Evolutionary conservation across 2,113 vertebrate genomes (phyloP).

Genomic region (Lanius collurio): DNA sequence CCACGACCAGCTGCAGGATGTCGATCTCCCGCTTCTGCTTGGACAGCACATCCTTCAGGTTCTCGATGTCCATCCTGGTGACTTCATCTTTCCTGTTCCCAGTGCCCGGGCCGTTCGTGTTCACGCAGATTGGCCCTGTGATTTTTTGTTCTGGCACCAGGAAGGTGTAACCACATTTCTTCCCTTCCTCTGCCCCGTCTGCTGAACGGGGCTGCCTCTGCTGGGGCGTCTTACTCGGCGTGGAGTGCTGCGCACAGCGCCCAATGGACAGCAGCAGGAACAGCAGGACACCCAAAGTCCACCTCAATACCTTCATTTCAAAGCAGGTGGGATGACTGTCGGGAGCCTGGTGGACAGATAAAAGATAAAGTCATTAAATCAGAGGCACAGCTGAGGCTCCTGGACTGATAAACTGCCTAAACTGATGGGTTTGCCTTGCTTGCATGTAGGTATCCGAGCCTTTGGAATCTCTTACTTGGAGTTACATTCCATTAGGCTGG

Average conservation of each 20-base stretch:
- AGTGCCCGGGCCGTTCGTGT: slow-evolving; percentile 79
- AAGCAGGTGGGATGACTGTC: background rate
- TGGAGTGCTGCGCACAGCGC: slow-evolving; percentile 65
- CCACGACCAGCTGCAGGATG: slow-evolving; percentile 90
- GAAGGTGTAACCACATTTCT: slow-evolving; percentile 95
- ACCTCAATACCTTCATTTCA: slow-evolving; percentile 81
- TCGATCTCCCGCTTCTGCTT: slow-evolving; percentile 95
- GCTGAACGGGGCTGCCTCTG: slow-evolving; percentile 80
- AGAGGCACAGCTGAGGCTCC: background rate
- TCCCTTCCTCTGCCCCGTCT: slow-evolving; percentile 71
- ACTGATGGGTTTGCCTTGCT: background rate
- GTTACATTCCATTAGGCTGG: background rate
- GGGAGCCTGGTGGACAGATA: background rate
- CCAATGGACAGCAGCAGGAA: slow-evolving; percentile 74
- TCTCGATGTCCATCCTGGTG: slow-evolving; percentile 93
- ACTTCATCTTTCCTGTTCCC: slow-evolving; percentile 85
- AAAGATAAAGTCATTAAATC: background rate
- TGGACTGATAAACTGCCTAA: background rate
- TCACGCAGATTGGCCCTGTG: slow-evolving; percentile 95
- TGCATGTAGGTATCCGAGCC: rapidly evolving
- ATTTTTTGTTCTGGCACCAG: slow-evolving; percentile 93
- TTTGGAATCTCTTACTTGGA: background rate
- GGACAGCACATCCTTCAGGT: slow-evolving; percentile 89
- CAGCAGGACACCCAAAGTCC: slow-evolving; percentile 82
- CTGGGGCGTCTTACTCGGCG: slow-evolving; percentile 54